Base-by-base conservation (phyloP, 2,113 vertebrate genomes). In the Takifugu flavidus region DNA sequence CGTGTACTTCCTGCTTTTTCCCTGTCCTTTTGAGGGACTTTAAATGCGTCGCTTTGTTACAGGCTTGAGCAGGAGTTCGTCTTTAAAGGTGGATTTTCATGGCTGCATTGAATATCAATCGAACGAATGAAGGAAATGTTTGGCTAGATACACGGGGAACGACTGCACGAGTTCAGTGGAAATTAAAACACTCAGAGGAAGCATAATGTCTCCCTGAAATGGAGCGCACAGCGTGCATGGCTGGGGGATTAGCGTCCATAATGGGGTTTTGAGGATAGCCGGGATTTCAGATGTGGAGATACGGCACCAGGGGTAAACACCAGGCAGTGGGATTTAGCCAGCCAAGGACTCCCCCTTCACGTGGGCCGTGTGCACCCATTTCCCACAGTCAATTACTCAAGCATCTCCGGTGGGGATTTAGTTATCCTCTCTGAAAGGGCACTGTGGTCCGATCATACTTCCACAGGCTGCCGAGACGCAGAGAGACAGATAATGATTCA, bases 201-300 rank as follows among this genome's bases (percentile, higher is more conserved):
- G 57, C 59, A 57, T 71, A 65, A 74, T 71, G 70, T 76, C 72
- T 83, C 74, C 67, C 73, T 56, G 55, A 78, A 72, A 13, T 15
- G 44, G 57, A 70, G 66, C 31, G 39, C 25, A 44, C 65, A 72
- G 70, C 44, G 59, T 65, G 75, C 74, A 53, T 59, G 59, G 65
- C 51, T 53, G 77, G 68, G 20, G 79, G 88, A 86, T 86, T 85
- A 86, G 70, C 49, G 68, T 62, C 74, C 78, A 69, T 89, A 89
- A 90, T 90, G 74, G 87, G 74, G 81, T 87, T 88, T 87, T 77
- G 72, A 83, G 86, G 75, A 87, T 82, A 86, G 84, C 72, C 63
- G 43, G 81, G 84, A 81, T 80, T 87, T 78, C 59, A 88, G 88
- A 89, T 89, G 68, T 75, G 69, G 78, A 82, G 80, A 87, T 89